A percentile compares a stretch with the other conserved stretches of the same genome.
phyloP scores from a whole-genome alignment of 2,113 vertebrate genomes.

The Anguilla rostrata region DNA sequence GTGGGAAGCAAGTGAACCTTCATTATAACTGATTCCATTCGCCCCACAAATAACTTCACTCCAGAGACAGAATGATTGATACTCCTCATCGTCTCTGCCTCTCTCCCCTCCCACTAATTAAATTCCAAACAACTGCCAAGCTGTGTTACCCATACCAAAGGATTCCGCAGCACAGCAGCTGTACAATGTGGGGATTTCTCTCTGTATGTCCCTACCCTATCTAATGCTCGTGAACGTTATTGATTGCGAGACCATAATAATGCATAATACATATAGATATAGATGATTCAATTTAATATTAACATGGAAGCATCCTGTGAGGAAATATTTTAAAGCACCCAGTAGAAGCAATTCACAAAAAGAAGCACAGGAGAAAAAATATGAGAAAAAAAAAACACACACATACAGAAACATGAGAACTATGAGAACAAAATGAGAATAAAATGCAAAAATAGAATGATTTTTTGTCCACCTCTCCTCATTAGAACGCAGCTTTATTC shows the following conservation, averaged over 20 bases:
- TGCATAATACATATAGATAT: constrained; percentile 3
- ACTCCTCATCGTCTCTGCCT: constrained; percentile 74
- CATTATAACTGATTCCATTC: constrained; percentile 76
- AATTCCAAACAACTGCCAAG: constrained; percentile 74
- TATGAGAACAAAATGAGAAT: not conserved
- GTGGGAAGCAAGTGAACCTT: constrained; percentile 74
- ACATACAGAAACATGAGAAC: not conserved
- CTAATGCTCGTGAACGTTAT: constrained; percentile 20
- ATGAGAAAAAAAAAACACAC: not conserved
- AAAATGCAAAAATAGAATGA: constrained; percentile 35
- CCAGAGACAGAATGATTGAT: constrained; percentile 81
- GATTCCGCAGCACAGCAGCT: constrained; percentile 61
- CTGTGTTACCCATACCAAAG: constrained; percentile 72
- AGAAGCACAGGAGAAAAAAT: not conserved
- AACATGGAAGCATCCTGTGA: not conserved
- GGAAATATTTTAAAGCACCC: not conserved
- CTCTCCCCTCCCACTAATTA: constrained; percentile 68
- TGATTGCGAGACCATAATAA: constrained; percentile 27
- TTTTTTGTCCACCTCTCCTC: constrained; percentile 53
- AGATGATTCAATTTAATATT: constrained; percentile 4
- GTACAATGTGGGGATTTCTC: constrained; percentile 63
- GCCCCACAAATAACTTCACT: constrained; percentile 75
- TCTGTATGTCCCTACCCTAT: constrained; percentile 40
- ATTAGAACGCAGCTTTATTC: constrained; percentile 48
- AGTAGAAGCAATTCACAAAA: not conserved